Conservation (phyloP, 2,113 vertebrate species). For the Cyprinodon tularosa region DNA sequence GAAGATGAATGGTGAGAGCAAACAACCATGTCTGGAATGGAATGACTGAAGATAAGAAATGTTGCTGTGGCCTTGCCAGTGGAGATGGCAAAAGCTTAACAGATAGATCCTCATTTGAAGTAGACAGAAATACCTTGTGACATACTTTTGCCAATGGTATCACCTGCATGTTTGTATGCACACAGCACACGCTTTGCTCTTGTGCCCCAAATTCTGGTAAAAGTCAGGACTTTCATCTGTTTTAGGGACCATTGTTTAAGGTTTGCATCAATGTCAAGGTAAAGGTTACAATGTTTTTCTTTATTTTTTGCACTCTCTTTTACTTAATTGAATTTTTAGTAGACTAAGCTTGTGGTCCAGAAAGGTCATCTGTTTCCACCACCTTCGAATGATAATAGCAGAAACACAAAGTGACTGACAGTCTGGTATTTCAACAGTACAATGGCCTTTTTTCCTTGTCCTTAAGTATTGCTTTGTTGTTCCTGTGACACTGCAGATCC, state of each 20-base stretch:
- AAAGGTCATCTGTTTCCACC: conserved; percentile 70
- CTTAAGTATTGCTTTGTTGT: neutral
- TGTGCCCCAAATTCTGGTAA: conserved; percentile 30
- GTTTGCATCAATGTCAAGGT: conserved; percentile 69
- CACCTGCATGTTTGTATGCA: conserved; percentile 7
- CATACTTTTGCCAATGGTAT: neutral
- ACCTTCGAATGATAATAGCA: conserved; percentile 71
- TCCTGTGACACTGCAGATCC: conserved; percentile 29
- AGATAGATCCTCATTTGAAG: neutral
- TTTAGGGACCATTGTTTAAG: conserved; percentile 69
- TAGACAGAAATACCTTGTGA: neutral
- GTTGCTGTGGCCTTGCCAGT: conserved; percentile 11
- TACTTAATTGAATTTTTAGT: conserved; percentile 74
- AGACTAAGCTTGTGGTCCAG: conserved; percentile 64
- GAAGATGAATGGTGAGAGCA: conserved; percentile 21
- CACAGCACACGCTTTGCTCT: conserved; percentile 20
- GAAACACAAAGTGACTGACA: conserved; percentile 41
- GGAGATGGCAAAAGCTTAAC: conserved; percentile 6
- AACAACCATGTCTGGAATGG: conserved; percentile 15
- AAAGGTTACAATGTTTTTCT: conserved; percentile 69
- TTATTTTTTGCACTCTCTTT: conserved; percentile 50
- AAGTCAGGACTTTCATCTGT: conserved; percentile 43
- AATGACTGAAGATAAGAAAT: conserved; percentile 11
- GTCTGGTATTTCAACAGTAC: conserved; percentile 36
- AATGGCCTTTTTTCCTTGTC: conserved; percentile 30